Percentiles rank a stretch among this genome's conserved stretches.
These are phyloP conservation scores for Mus pahari DNA, from an alignment of 2,113 vertebrate species.

Conservation along the genomic window DNA sequence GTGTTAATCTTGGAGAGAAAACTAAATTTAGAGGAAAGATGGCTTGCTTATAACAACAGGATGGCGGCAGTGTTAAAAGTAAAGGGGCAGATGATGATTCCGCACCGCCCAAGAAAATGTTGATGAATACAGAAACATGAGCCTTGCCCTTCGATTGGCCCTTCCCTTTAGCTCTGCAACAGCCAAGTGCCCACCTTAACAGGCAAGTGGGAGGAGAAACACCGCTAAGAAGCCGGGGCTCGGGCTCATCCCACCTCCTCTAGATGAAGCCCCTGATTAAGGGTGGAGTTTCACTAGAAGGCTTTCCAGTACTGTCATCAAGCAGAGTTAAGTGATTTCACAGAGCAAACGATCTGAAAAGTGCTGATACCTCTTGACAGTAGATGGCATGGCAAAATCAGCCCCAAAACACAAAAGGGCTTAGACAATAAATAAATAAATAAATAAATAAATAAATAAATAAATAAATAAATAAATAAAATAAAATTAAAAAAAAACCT, in stretches of 20 bases:
- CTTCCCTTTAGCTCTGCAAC: conserved; percentile 37
- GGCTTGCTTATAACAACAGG: not conserved
- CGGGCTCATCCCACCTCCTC: not conserved
- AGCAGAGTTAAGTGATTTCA: conserved; percentile 35
- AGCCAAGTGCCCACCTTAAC: not conserved
- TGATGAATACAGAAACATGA: conserved; percentile 12
- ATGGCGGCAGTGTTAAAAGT: not conserved
- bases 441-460: no score
- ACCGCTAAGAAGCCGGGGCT: not conserved
- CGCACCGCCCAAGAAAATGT: not conserved
- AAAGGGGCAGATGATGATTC: conserved; percentile 29
- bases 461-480: no score
- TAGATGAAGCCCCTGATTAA: not conserved
- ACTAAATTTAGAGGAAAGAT: conserved; percentile 1
- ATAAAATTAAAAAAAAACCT: not conserved
- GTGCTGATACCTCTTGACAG: conserved; percentile 48
- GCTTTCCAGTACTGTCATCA: conserved; percentile 23
- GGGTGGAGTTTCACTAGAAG: not conserved
- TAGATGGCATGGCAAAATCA: not conserved
- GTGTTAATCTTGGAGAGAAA: conserved; percentile 52
- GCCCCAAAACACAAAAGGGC: not conserved
- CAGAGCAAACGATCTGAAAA: not conserved
- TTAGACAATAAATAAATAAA: not conserved
- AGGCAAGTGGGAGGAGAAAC: not conserved
- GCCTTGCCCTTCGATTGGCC: not conserved